Evolutionary conservation across 2,797 vertebrate species (phyloP).

Genomic region (Gila robusta): DNA sequence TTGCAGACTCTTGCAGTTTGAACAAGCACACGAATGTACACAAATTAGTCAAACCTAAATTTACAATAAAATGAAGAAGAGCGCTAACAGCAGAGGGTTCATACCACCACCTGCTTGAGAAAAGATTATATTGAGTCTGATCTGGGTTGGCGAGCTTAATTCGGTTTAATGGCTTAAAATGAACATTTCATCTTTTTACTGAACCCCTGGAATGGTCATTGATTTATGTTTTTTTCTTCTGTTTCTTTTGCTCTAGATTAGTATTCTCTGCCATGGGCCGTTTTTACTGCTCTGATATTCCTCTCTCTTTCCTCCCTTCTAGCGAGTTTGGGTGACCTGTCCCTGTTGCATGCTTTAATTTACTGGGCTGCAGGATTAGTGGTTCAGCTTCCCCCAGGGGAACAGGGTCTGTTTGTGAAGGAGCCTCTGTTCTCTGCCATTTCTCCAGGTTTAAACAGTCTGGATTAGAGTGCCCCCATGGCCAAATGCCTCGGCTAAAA

Average conservation of each 20-base stretch:
- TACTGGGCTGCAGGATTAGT: constrained; percentile 7
- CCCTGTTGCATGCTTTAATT: constrained; percentile 36
- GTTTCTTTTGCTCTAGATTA: constrained; percentile 23
- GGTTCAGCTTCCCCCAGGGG: constrained; percentile 19
- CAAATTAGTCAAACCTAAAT: not conserved
- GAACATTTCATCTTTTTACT: constrained; percentile 42
- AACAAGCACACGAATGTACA: not conserved
- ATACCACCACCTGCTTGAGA: constrained; percentile 48
- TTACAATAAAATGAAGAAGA: not conserved
- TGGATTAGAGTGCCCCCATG: constrained; percentile 17
- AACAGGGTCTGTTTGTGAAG: constrained; percentile 41
- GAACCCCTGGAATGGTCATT: constrained; percentile 41
- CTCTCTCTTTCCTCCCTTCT: constrained; percentile 33
- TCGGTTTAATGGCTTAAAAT: constrained; percentile 45
- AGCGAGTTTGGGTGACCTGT: constrained; percentile 33
- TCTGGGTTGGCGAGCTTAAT: constrained; percentile 46
- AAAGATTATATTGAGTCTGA: constrained; percentile 49
- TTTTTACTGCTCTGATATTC: constrained; percentile 9
- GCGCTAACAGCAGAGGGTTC: constrained; percentile 27
- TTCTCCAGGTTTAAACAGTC: constrained; percentile 33
- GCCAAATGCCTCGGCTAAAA: constrained; percentile 25
- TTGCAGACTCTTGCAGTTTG: not conserved
- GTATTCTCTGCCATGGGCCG: constrained; percentile 1
- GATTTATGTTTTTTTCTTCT: constrained; percentile 7
- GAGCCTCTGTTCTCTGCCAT: constrained; percentile 48